A percentile compares a stretch with the other conserved stretches of the same genome.
Evolutionary conservation across 2,113 vertebrate species (phyloP).

Genomic region (Lota lota): DNA sequence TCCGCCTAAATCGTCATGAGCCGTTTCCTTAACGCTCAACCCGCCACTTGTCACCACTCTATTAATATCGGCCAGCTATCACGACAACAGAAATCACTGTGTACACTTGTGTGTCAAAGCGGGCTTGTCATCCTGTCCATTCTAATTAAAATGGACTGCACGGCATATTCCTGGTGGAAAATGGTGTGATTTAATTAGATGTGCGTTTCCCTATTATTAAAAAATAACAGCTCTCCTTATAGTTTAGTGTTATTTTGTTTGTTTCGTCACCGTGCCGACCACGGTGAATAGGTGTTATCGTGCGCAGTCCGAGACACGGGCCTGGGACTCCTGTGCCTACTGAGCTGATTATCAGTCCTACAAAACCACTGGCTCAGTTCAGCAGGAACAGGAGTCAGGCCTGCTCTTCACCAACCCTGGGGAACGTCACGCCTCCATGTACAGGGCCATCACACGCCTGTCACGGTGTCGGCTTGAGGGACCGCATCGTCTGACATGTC

Average conservation of each 20-base stretch:
- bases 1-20: neutral
- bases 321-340: slow-evolving; percentile 98
- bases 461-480: too few species aligned
- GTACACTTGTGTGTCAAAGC: slow-evolving; percentile 22
- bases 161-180: slow-evolving; percentile 5
- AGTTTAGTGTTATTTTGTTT: neutral
- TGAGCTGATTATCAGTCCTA: slow-evolving; percentile 99
- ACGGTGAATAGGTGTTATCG: too few species aligned
- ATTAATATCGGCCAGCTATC: too few species aligned
- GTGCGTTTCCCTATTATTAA: neutral
- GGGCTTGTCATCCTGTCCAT: slow-evolving; percentile 6
- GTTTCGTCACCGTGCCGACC: slow-evolving; percentile 19
- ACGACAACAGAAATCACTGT: too few species aligned
- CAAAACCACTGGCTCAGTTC: slow-evolving; percentile 99
- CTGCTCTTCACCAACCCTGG: slow-evolving; percentile 67
- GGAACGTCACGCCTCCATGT: too few species aligned
- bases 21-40: neutral
- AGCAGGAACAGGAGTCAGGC: slow-evolving; percentile 99
- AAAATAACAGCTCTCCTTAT: neutral
- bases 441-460: too few species aligned
- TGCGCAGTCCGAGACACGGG: slow-evolving; percentile 48
- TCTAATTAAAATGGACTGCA: slow-evolving; percentile 1
- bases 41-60: too few species aligned
- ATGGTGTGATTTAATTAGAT: slow-evolving; percentile 29
- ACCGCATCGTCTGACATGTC: too few species aligned